A percentile compares a stretch with the other conserved stretches of the same genome.
phyloP scores from a whole-genome alignment of 2,797 vertebrate species.

The Sciurus carolinensis region DNA sequence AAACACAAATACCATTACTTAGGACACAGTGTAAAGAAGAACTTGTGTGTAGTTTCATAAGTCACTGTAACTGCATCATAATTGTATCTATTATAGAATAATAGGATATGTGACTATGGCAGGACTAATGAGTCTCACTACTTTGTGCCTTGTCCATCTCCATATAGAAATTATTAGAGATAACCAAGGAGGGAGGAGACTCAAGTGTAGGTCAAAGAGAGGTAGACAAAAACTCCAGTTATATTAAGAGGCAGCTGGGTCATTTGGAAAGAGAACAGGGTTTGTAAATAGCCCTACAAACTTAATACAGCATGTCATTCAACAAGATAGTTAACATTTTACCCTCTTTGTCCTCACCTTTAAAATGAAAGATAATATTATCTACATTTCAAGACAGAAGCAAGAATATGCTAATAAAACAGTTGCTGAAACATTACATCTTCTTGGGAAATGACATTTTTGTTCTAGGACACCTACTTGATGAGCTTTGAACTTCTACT shows the following conservation, averaged over 20 bases:
- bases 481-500: background rate
- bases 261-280: background rate
- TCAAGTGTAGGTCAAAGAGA: background rate
- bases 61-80: background rate
- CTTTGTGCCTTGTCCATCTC: background rate
- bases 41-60: background rate
- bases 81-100: background rate
- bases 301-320: background rate
- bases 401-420: background rate
- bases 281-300: background rate
- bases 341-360: background rate
- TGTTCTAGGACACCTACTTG: background rate
- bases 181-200: background rate
- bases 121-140: background rate
- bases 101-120: rapidly evolving
- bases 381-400: background rate
- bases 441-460: background rate
- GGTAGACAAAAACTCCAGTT: background rate
- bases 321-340: background rate
- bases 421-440: background rate
- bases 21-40: background rate
- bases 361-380: background rate
- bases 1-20: background rate
- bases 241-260: background rate
- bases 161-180: background rate